Evolutionary conservation across 1,140 invertebrate species (phyloP).

Genomic region (Cydia strobilella): DNA sequence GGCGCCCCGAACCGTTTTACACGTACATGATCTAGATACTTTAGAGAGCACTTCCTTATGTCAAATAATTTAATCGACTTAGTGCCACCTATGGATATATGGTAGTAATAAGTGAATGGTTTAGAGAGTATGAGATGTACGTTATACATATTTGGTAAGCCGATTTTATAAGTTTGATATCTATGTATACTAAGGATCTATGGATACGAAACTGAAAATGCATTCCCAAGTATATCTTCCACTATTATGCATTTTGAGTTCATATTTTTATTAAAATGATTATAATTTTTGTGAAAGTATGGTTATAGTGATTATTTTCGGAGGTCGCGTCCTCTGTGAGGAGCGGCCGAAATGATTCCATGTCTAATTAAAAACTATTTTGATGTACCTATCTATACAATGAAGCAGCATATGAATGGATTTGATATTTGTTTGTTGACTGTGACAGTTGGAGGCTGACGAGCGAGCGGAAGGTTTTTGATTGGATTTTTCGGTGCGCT

Average conservation of each 20-base stretch:
- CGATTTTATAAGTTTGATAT: slow-evolving; percentile 69
- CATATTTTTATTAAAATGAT: slow-evolving; percentile 34
- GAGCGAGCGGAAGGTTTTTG: not conserved
- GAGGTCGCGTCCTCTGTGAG: slow-evolving; percentile 27
- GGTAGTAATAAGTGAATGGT: slow-evolving; percentile 41
- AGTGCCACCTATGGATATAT: slow-evolving; percentile 41
- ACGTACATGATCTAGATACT: slow-evolving; percentile 30
- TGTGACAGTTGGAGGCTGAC: not conserved
- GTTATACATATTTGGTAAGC: slow-evolving; percentile 58
- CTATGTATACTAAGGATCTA: slow-evolving; percentile 42
- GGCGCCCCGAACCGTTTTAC: slow-evolving; percentile 2
- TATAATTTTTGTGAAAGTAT: slow-evolving; percentile 41
- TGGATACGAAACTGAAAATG: slow-evolving; percentile 54
- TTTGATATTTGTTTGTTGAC: slow-evolving; percentile 15
- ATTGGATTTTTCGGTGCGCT: not conserved
- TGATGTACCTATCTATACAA: slow-evolving; percentile 31
- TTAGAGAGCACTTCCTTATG: slow-evolving; percentile 38
- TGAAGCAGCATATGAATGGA: not conserved
- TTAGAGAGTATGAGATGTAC: slow-evolving; percentile 45
- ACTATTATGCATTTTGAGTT: slow-evolving; percentile 55
- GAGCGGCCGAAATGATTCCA: slow-evolving; percentile 10
- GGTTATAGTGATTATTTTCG: slow-evolving; percentile 43
- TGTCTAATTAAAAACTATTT: slow-evolving; percentile 20
- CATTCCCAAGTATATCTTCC: slow-evolving; percentile 70
- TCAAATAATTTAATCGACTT: slow-evolving; percentile 33